Evolutionary conservation across 2,113 vertebrate species (phyloP).

Genomic region (Mirounga angustirostris): DNA sequence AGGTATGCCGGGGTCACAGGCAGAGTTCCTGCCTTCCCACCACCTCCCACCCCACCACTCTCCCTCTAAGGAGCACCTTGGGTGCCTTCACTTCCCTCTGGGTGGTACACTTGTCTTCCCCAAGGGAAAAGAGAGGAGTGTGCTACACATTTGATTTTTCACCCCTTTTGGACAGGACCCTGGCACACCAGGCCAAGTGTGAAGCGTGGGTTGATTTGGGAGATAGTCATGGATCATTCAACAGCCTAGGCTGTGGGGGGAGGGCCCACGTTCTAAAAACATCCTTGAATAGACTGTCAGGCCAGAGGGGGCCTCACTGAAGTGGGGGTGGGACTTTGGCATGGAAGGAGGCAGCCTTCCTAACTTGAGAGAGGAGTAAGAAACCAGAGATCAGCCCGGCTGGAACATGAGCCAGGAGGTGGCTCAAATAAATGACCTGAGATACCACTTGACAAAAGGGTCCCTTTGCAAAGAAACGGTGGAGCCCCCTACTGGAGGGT

Average conservation of each 20-base stretch:
- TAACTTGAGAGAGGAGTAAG: background rate
- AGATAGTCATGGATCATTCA: background rate
- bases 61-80: background rate
- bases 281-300: background rate
- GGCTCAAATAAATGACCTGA: background rate
- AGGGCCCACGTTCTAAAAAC: background rate
- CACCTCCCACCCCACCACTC: background rate
- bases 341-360: background rate
- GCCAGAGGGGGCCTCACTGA: background rate
- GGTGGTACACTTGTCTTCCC: background rate
- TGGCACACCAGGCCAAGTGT: background rate
- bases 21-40: background rate
- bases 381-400: background rate
- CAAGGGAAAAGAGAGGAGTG: background rate
- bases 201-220: background rate
- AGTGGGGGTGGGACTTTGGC: background rate
- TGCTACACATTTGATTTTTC: background rate
- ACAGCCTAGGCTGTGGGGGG: background rate
- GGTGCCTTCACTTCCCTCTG: background rate
- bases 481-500: background rate
- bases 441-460: background rate
- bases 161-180: background rate
- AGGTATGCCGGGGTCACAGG: conserved; percentile 87
- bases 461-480: background rate
- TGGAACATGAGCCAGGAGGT: background rate